Evolutionary conservation across 2,113 vertebrate species (phyloP).

Genomic region (Raphicerus campestris): DNA sequence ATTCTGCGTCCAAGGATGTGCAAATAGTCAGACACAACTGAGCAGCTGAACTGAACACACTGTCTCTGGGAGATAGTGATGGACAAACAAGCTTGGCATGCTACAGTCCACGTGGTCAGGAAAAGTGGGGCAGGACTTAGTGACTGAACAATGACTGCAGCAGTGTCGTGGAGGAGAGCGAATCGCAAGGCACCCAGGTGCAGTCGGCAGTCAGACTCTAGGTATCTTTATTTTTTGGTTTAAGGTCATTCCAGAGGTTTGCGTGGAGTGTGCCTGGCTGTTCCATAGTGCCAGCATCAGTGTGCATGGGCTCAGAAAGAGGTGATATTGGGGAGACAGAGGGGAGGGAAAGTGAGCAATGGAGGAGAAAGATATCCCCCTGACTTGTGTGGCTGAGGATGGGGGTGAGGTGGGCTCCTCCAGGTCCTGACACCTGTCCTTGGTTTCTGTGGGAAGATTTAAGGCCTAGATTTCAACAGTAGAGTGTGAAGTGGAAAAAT

Average conservation of each 20-base stretch:
- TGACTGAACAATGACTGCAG: background rate
- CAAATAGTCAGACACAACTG: background rate
- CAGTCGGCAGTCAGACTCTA: background rate
- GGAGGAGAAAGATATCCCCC: rapidly evolving
- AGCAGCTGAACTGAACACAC: background rate
- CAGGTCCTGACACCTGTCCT: background rate
- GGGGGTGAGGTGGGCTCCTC: rapidly evolving
- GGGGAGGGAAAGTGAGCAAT: background rate
- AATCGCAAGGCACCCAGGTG: background rate
- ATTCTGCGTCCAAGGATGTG: background rate
- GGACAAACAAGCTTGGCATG: background rate
- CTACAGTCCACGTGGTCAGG: background rate
- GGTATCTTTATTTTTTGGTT: too few species aligned
- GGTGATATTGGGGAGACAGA: rapidly evolving
- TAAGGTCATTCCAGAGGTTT: background rate
- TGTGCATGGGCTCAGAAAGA: background rate
- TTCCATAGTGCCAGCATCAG: rapidly evolving
- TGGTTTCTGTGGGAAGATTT: background rate
- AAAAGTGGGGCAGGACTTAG: background rate
- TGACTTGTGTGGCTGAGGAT: rapidly evolving
- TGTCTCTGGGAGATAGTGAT: background rate
- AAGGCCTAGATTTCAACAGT: rapidly evolving
- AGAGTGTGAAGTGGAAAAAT: rapidly evolving
- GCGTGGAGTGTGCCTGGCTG: background rate
- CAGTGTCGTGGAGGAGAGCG: background rate